Evolutionary conservation across 2,113 vertebrate genomes (phyloP), one percentile per base, ranked within the genome.

Genomic region (Pomatostomus ruficeps): DNA sequence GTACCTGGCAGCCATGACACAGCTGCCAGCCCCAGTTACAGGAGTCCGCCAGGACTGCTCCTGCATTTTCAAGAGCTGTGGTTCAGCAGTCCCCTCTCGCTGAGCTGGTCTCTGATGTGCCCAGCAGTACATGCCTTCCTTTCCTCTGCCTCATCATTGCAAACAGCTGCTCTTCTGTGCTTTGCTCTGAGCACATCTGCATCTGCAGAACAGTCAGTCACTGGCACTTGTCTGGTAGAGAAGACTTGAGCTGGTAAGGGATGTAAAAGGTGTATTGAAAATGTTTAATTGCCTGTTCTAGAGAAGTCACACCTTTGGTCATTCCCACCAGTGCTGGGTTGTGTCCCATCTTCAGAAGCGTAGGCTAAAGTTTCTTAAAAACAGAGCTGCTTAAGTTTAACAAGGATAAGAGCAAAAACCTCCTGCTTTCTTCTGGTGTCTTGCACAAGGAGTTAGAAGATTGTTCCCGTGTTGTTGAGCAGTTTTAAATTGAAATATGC

Each of bases 31-130:
- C 57, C 45, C 45, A 8, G 25, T 15, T 52, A 8, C 0, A 2
- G 31, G 40, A 59, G 36, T 26, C 57, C 51, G 59, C 14, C 0
- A 0, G 46, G 33, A 8, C 62, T 16, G 62, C n/a, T 83, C 12
- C 2, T 40, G 26, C 22, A 2, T 61, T 59, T 74, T 51, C 31
- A 43, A 43, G 81, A 92, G 43, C 65, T 77, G 71, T 46, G 49
- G 38, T 63, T 86, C 2, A 5, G 40, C 43, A 3, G 0, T 48
- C 15, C 18, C 40, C 40, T 68, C 66, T 58, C 1, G 0, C 10
- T 25, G 61, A 23, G 24, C 17, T 54, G 66, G 18, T 59, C n/a
- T 73, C 51, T 49, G 59, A 25, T 26, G 8, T 70, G 45, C 35
- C 62, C n/a, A 43, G 25, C 40, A 43, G 22, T 11, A 20, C 57